Base-by-base conservation (phyloP, 2,797 vertebrate genomes). In the Phataginus tetradactyla region DNA sequence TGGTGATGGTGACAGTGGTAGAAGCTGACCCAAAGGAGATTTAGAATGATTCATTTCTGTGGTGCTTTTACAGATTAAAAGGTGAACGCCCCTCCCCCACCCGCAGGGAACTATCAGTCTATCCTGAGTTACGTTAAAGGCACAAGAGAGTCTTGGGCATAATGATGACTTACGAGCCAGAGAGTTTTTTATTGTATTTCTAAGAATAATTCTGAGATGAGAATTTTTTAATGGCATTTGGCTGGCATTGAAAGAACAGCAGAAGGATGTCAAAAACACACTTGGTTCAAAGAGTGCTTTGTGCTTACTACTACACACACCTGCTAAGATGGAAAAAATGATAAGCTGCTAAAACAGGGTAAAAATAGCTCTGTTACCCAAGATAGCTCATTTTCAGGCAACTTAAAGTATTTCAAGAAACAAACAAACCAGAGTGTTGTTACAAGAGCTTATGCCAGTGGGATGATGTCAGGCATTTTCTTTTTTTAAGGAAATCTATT, bases 401-500 rank as follows among this genome's bases (percentile, higher is more conserved):
- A 90, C 83, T 89, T 71, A 68, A 80, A 91, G 61, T 39, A 61
- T 85, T 78, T 89, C 78, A 69, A 92, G 79, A 94, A 95, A 59
- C 80, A 86, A 93, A 88, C 87, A 95, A 57, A 75, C 34, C 32
- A 49, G 39, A 29, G 69, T 34, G 51, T 86, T 85, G 18, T 95
- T 59, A 74, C 45, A 89, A 89, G 42, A 37, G 75, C 71, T 63
- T 77, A 86, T 25, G 86, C 71, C 12, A 63, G 23, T 27, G 2
- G 98, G 95, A 97, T 97, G 49, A 96, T 69, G 32, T 49, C 88
- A 96, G 63, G 72, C 81, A 66, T 97, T 55, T 97, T 96, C 79
- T 97, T 94, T 57, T 96, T 88, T 97, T 96, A 97, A 99, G 99
- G 99, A 95, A 99, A 99, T 97, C 99, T 99, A 64, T 99, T 99